Percentiles rank a stretch among this genome's conserved stretches.
Conservation (phyloP, 2,113 vertebrate species). For the Saguinus midas region DNA sequence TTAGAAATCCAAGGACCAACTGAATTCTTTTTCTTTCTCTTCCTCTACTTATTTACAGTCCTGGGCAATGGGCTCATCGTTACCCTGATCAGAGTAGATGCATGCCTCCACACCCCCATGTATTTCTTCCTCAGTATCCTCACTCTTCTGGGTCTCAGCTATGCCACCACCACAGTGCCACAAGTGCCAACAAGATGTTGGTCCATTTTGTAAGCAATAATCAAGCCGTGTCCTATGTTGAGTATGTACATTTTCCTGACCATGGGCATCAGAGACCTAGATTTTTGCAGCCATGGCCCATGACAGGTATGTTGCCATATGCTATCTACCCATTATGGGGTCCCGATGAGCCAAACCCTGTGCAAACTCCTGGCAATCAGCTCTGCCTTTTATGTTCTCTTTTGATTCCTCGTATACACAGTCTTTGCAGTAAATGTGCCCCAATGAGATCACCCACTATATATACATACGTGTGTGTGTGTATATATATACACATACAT, state of each 20-base stretch:
- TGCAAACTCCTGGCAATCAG: constrained; percentile 31
- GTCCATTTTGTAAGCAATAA: not conserved
- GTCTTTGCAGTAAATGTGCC: constrained; percentile 64
- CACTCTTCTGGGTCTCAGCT: constrained; percentile 65
- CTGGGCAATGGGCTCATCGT: constrained; percentile 61
- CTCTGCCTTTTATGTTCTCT: constrained; percentile 55
- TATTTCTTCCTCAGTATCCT: constrained; percentile 67
- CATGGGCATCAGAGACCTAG: constrained; percentile 67
- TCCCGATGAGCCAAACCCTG: constrained; percentile 36
- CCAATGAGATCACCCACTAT: constrained; percentile 61
- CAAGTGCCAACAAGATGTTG: constrained; percentile 14
- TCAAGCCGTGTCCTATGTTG: constrained; percentile 66
- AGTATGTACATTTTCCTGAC: constrained; percentile 61
- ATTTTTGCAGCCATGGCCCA: constrained; percentile 67
- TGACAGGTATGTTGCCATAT: constrained; percentile 67
- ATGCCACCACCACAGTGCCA: constrained; percentile 65
- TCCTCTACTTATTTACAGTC: constrained; percentile 57
- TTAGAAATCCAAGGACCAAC: constrained; percentile 41
- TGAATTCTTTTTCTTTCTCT: constrained; percentile 70
- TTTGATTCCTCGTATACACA: constrained; percentile 31
- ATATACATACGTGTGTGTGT: too few relatives aligned
- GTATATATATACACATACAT: too few relatives aligned
- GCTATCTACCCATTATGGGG: constrained; percentile 55
- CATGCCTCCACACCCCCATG: constrained; percentile 56
- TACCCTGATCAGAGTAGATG: constrained; percentile 63